Conservation (phyloP, 2,888 invertebrate species). For the Pammene fasciana region DNA sequence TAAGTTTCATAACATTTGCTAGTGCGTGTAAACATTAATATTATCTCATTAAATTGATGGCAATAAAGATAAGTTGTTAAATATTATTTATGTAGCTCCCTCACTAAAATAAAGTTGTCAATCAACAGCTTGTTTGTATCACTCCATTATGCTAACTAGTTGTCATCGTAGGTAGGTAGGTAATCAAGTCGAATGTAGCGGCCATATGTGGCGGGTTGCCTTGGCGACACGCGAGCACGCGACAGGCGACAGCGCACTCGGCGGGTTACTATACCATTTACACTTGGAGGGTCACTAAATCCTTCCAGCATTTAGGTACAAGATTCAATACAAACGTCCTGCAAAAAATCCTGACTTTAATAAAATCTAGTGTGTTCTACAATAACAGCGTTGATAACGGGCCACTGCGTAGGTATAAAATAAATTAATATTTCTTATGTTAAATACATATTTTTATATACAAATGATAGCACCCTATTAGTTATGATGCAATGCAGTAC, state of each 20-base stretch:
- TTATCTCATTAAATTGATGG: background rate
- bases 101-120: constrained; percentile 25
- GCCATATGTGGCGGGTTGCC: constrained; percentile 14
- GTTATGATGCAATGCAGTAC: no score
- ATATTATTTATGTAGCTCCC: background rate
- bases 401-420: no score
- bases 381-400: no score
- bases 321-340: no score
- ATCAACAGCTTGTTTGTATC: constrained; percentile 21
- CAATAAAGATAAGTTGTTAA: background rate
- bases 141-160: constrained; percentile 27
- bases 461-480: no score
- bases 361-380: no score
- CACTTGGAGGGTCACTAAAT: no score
- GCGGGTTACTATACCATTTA: background rate
- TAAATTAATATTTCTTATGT: no score
- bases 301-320: no score
- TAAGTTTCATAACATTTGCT: background rate
- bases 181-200: constrained; percentile 19
- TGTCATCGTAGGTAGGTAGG: background rate
- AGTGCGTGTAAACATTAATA: background rate
- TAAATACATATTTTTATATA: no score
- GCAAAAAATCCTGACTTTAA: no score
- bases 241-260: background rate
- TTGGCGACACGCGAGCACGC: no score